Percentiles rank a stretch among this genome's conserved stretches.
Conservation (phyloP, 2,888 invertebrate genomes). For the Carterocephalus palaemon region DNA sequence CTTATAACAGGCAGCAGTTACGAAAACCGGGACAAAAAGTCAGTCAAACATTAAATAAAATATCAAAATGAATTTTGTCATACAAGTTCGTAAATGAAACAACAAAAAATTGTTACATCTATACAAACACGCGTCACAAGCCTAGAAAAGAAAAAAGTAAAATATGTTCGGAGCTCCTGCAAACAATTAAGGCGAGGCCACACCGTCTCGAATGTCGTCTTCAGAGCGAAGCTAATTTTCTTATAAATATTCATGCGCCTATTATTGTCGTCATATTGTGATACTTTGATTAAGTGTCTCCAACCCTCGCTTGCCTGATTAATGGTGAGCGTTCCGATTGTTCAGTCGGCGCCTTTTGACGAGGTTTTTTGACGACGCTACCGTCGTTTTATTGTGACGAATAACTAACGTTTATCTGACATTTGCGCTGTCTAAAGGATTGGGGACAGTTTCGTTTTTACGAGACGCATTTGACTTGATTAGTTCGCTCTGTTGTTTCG, state of each 20-base stretch:
- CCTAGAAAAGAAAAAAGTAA: conserved; percentile 21
- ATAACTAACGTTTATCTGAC: conserved; percentile 23
- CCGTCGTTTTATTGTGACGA: conserved; percentile 32
- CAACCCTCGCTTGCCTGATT: conserved; percentile 55
- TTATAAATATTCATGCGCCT: conserved; percentile 73
- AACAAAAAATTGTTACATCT: conserved; percentile 4
- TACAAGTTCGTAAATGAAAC: too few species aligned
- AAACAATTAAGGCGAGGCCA: conserved; percentile 51
- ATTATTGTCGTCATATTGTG: conserved; percentile 66
- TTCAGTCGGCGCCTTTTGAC: conserved; percentile 40
- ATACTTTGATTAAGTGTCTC: conserved; percentile 74
- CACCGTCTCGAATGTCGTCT: conserved; percentile 52
- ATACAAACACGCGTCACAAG: conserved; percentile 8
- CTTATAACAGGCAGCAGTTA: too few species aligned
- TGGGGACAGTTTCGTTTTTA: conserved; percentile 8
- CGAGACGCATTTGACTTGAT: neutral
- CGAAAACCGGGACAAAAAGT: conserved; percentile 2
- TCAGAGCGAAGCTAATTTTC: conserved; percentile 58
- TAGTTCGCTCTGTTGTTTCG: conserved; percentile 1
- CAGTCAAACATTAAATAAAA: too few species aligned
- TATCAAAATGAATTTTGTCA: too few species aligned
- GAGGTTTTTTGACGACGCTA: conserved; percentile 35
- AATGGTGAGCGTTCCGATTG: conserved; percentile 48
- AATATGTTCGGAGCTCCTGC: conserved; percentile 39
- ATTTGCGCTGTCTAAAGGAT: conserved; percentile 2